These are phyloP conservation scores for Arbacia lixula DNA, from an alignment of 53 echinoderm and acorn worm genomes.

Conservation along the genomic window DNA sequence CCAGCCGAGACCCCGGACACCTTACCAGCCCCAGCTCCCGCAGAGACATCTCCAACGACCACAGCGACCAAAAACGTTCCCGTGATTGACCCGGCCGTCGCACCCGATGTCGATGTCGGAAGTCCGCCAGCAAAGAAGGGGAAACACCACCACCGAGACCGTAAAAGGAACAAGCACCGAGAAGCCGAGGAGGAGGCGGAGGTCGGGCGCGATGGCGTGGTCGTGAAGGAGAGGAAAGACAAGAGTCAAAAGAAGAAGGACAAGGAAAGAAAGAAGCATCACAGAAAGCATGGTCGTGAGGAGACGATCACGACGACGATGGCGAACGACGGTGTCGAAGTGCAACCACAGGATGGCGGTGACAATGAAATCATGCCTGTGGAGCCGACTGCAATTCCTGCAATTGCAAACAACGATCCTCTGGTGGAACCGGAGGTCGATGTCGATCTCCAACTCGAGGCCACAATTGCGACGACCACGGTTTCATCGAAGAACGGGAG, in stretches of 20 bases:
- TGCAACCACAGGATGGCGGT: neutral
- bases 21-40: neutral
- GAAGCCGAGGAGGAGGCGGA: neutral
- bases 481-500: neutral
- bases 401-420: neutral
- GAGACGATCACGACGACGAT: slow-evolving; percentile 13
- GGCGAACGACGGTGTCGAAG: neutral
- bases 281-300: slow-evolving; percentile 14
- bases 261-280: slow-evolving; percentile 29
- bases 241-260: slow-evolving; percentile 11
- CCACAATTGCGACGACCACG: neutral
- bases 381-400: neutral
- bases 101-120: slow-evolving; percentile 44
- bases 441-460: neutral
- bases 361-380: neutral
- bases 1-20: neutral
- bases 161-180: slow-evolving; percentile 1
- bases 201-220: neutral
- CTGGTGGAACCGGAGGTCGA: slow-evolving; percentile 39
- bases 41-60: neutral
- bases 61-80: slow-evolving; percentile 7
- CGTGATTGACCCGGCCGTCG: slow-evolving; percentile 24
- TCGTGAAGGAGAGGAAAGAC: neutral
- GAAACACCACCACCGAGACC: slow-evolving; percentile 20
- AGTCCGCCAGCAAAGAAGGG: neutral